Base-by-base conservation (phyloP, 2,113 vertebrate genomes). In the Aspiorhynchus laticeps region DNA sequence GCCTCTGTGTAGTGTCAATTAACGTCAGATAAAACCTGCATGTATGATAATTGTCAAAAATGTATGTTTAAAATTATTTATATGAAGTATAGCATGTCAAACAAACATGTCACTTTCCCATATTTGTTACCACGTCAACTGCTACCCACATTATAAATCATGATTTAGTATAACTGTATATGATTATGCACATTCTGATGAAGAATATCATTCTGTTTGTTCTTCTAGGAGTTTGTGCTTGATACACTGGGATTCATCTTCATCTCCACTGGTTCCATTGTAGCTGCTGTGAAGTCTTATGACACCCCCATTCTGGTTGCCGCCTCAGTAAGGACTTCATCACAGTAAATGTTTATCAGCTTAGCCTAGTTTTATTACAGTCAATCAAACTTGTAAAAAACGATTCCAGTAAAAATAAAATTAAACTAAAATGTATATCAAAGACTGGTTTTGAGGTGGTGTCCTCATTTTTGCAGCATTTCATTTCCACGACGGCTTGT, bases 141-240 rank as follows among this genome's bases (percentile, higher is more conserved):
- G 28, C 65, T 69, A 36, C 67, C 33, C 31, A 36, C 17, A 71
- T 38, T 24, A 10, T 36, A 21, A 21, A 38, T 24, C 33, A 24
- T 28, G 5, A 15, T 7, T 67, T 28, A 6, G 2, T 10, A 3
- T 15, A 21, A 36, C 7, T 10, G 31, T 69, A 67, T 19, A 19
- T 33, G 31, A 71, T 71, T 71, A 69, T 71, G 67, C 1, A 21
- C 1, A 4, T 36, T 71, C 7, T 71, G 17, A 21, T 71, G 33
- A 36, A 71, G 67, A 36, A 71, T 21, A 19, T 71, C 1, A 10
- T 5, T 83, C 41, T 21, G 6, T 82, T 56, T 56, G 26, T 74
- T 56, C 76, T 93, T 90, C 14, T 88, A 96, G 96, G 96, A 96
- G 84, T 93, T 96, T 46, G 93, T 96, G 85, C 95, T 96, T 89